Conservation (phyloP, 1,140 invertebrate species). For the Cheumatopsyche charites region DNA sequence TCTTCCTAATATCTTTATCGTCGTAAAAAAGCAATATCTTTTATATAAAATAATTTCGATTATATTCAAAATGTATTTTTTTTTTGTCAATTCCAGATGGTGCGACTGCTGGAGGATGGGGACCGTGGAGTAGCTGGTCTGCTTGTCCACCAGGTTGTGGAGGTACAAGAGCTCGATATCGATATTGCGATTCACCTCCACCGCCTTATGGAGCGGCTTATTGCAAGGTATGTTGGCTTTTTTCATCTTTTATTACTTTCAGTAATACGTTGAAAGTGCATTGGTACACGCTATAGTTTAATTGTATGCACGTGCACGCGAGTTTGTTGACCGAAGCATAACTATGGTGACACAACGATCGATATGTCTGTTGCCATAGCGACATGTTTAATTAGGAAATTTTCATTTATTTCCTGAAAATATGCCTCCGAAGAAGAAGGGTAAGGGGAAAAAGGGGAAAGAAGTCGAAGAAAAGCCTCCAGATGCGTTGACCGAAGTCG, state of each 20-base stretch:
- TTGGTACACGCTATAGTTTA: not conserved
- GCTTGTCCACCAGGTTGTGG: constrained; percentile 73
- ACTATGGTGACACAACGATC: constrained; percentile 29
- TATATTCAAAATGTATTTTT: no score
- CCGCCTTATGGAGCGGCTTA: constrained; percentile 83
- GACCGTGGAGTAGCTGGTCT: constrained; percentile 81
- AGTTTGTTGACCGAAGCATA: constrained; percentile 21
- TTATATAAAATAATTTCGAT: no score
- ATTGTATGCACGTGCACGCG: not conserved
- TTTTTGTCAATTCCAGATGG: constrained; percentile 63
- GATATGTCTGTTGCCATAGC: constrained; percentile 9
- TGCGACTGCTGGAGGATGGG: constrained; percentile 76
- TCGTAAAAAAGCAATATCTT: no score
- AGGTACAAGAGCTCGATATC: constrained; percentile 76
- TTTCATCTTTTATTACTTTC: constrained; percentile 26
- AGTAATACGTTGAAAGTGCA: not conserved
- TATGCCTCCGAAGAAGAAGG: constrained; percentile 53
- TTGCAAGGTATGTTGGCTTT: constrained; percentile 70
- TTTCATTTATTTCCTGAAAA: not conserved
- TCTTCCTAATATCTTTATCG: no score
- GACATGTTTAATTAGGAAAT: not conserved
- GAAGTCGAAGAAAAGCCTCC: constrained; percentile 62
- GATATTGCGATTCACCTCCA: constrained; percentile 83
- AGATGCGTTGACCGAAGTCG: constrained; percentile 62
- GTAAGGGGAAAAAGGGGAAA: constrained; percentile 60